These are phyloP conservation scores for Episyrphus balteatus DNA, from an alignment of 1,140 invertebrate genomes.

Conservation along the genomic window DNA sequence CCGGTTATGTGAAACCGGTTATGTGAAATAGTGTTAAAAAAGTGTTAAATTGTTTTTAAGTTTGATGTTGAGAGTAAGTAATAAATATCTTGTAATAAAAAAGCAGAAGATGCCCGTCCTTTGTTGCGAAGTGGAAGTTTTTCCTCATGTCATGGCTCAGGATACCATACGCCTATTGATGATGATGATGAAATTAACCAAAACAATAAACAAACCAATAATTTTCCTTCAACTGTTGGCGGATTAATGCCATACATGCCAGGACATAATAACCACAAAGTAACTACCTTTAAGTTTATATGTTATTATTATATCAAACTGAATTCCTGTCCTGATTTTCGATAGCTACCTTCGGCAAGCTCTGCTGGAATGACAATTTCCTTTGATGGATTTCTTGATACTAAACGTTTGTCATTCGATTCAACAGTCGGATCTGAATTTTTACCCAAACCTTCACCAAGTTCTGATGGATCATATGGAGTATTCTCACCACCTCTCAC, in stretches of 20 bases:
- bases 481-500: slow-evolving; percentile 5
- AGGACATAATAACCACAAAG: background rate
- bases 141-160: slow-evolving; percentile 46
- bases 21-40: slow-evolving; percentile 1
- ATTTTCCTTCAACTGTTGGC: too few species aligned
- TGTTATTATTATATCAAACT: background rate
- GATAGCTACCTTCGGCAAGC: slow-evolving; percentile 63
- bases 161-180: slow-evolving; percentile 41
- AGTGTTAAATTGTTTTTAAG: background rate
- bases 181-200: slow-evolving; percentile 25
- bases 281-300: slow-evolving; percentile 3
- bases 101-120: slow-evolving; percentile 39
- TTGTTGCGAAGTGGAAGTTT: slow-evolving; percentile 42
- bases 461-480: slow-evolving; percentile 6
- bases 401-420: slow-evolving; percentile 24
- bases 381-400: slow-evolving; percentile 75
- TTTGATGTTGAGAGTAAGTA: background rate
- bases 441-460: slow-evolving; percentile 51
- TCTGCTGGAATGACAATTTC: slow-evolving; percentile 74
- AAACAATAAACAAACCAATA: too few species aligned
- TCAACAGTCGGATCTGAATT: slow-evolving; percentile 62
- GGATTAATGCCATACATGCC: background rate
- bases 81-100: background rate
- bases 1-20: background rate
- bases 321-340: background rate